Evolutionary conservation across 2,888 invertebrate genomes (phyloP), one percentile per base, ranked within the genome.

Genomic region (Orthonevra nobilis): DNA sequence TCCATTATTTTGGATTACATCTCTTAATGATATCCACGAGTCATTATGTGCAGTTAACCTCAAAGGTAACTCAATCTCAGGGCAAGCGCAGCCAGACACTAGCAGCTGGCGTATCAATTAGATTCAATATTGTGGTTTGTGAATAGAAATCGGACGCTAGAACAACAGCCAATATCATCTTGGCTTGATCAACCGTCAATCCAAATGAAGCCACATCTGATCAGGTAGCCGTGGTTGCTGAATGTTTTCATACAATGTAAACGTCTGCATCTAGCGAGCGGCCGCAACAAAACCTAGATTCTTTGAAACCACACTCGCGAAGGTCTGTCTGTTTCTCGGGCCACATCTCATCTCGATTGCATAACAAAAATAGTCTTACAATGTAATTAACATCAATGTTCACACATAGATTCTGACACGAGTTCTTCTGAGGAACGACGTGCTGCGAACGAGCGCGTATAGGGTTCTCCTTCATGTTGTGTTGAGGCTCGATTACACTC

Each of bases 371-470:
- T 34, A 40, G 58, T 30, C 32, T 46, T 58, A 44, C 72, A 72
- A 63, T 54, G 40, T 72, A 60, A 77, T 77, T 72, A 77, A 64
- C 58, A 72, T 73, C 28, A 26, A 30, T 60, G 42, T 34, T 58
- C 40, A 26, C 32, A 66, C 19, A 30, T 44, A 30, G 32, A 26
- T 64, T 64, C 46, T 60, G 72, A 64, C 72, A 72, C 64, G 58
- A 75, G 64, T 44, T 77, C 44, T 58, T 14, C 28, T 14, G 48
- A 69, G 48, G 20, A 5, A 20, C 9, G 7, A 12, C 34, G n/a
- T 10, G n/a, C 32, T 20, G 15, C 26, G 36, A 23, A 17, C 36
- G 26, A 36, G 19, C 15, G 28, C 44, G 69, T 46, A 30, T 52
- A 61, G 36, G 38, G 54, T 52, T 46, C n/a, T 46, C 50, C 14